Percentiles rank a stretch among this genome's conserved stretches.
phyloP scores from a whole-genome alignment of 2,888 invertebrate genomes.

The Cephus runcator region DNA sequence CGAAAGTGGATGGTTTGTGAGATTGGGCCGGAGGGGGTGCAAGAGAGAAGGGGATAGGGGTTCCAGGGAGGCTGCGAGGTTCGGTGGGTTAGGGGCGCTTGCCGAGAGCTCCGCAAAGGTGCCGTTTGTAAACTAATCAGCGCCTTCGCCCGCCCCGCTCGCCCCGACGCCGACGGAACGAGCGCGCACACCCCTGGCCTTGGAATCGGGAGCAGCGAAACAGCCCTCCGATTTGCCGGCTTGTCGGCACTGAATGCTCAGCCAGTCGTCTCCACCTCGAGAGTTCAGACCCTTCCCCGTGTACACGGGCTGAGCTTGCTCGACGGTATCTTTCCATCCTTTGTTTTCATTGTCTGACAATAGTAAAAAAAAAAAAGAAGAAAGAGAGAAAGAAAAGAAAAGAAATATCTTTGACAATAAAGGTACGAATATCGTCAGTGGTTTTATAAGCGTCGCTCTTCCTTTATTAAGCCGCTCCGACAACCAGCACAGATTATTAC shows the following conservation, averaged over 20 bases:
- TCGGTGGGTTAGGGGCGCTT: constrained; percentile 20
- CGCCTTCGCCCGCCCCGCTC: constrained; percentile 9
- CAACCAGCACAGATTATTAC: neutral
- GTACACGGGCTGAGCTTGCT: neutral
- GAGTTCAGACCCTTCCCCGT: neutral
- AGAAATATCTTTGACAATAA: neutral
- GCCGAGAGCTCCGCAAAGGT: constrained; percentile 27
- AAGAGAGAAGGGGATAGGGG: neutral
- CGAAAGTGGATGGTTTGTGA: neutral
- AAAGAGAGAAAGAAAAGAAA: constrained; percentile 6
- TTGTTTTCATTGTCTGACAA: neutral
- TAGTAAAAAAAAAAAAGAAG: neutral
- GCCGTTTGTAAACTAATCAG: constrained; percentile 36
- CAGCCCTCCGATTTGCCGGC: constrained; percentile 12
- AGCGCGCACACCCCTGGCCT: neutral
- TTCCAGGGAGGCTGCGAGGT: constrained; percentile 2
- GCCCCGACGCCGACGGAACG: neutral
- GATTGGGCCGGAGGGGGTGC: neutral
- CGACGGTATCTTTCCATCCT: neutral
- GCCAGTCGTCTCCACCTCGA: neutral
- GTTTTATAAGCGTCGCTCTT: neutral
- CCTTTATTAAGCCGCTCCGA: neutral
- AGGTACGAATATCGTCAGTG: neutral
- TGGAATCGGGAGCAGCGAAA: constrained; percentile 3
- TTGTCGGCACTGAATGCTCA: constrained; percentile 9